Percentiles rank a stretch among this genome's conserved stretches.
Evolutionary conservation across 92 coral and sea anemone species (phyloP).

Genomic region (Phymanthus crucifer): DNA sequence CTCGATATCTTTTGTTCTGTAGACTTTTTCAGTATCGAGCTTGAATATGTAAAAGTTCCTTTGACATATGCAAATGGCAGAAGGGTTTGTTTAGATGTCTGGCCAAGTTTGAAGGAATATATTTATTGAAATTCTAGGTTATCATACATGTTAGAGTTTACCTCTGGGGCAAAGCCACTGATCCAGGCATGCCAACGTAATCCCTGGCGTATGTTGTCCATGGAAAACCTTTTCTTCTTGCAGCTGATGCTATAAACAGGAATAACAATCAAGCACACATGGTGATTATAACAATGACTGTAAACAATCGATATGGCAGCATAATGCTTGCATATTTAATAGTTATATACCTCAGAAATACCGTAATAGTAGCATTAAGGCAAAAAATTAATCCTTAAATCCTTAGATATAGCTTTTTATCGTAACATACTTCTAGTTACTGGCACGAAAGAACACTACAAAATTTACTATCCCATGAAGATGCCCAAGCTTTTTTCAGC

Average conservation of each 20-base stretch:
- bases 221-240: conserved; percentile 67
- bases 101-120: background rate
- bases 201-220: conserved; percentile 85
- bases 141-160: conserved; percentile 15
- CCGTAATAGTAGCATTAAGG: background rate
- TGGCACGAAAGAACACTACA: background rate
- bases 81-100: background rate
- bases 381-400: background rate
- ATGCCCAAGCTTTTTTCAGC: background rate
- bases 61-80: background rate
- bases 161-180: conserved; percentile 79
- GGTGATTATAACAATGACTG: background rate
- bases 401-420: background rate
- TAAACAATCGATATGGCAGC: conserved; percentile 24
- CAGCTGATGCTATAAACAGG: conserved; percentile 47
- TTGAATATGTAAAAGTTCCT: conserved; percentile 4
- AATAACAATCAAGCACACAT: conserved; percentile 36
- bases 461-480: too few species aligned
- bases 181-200: conserved; percentile 64
- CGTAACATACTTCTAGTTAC: background rate
- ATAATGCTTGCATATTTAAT: conserved; percentile 31
- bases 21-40: background rate
- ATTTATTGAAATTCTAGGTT: background rate
- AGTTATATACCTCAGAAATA: background rate
- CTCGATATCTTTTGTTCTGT: background rate